phyloP scores from a whole-genome alignment of 2,113 vertebrate species.

The Cepphus grylle region DNA sequence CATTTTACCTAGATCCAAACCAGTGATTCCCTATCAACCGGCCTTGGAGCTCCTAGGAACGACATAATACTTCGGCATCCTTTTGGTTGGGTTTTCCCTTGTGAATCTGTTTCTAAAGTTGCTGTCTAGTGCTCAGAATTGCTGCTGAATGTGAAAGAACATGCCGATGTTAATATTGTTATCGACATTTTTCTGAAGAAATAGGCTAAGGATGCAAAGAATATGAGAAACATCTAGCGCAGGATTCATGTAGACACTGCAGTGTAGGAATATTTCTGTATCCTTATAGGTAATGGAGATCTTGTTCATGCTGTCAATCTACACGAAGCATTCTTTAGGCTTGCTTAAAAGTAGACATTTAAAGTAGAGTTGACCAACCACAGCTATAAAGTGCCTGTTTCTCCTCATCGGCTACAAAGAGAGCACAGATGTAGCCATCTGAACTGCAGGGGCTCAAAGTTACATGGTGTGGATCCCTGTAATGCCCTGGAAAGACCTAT shows the following conservation, averaged over 20 bases:
- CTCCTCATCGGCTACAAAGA: neutral
- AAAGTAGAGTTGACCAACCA: neutral
- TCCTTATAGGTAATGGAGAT: neutral
- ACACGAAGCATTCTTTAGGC: neutral
- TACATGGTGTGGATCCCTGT: too few relatives aligned
- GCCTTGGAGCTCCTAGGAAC: neutral
- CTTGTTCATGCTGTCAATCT: neutral
- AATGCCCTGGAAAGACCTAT: neutral
- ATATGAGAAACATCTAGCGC: neutral
- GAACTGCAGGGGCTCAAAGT: neutral
- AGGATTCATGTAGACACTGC: fast-evolving
- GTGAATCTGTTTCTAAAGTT: neutral
- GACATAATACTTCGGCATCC: neutral
- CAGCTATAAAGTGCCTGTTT: neutral
- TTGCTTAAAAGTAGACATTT: neutral
- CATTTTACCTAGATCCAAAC: neutral
- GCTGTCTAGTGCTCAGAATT: neutral
- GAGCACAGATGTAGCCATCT: neutral
- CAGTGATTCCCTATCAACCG: neutral
- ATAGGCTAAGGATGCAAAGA: neutral
- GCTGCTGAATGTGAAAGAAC: neutral
- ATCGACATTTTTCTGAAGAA: neutral
- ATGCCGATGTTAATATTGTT: neutral
- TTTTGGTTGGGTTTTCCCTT: neutral
- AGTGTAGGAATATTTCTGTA: neutral